Evolutionary conservation across 2,888 invertebrate species (phyloP), one percentile per base, ranked within the genome.

Genomic region (Crematogaster levior): DNA sequence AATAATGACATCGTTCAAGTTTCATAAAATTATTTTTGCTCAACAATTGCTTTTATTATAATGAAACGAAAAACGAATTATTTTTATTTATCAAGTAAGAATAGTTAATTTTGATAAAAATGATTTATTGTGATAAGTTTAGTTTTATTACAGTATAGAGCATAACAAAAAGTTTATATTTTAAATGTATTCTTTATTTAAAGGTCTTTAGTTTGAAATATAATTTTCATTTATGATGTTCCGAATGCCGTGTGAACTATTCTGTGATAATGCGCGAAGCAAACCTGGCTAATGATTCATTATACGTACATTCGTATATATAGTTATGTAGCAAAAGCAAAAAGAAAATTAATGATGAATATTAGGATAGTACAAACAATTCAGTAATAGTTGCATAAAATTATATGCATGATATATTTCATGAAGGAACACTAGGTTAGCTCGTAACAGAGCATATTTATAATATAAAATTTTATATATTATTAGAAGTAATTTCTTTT

Each of bases 241-340:
- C 12, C 24, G 51, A 79, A 10, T 58, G 43, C 56, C 60, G 60
- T 85, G 51, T 81, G 61, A 79, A 81, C 65, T 40, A 74, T 81
- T 81, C 86, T 89, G 89, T 89, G 85, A 89, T 89, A 88, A 60
- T 53, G 66, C 65, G 27, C 72, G 70, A 86, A 85, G 80, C 37
- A 70, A 81, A 84, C 58, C 18, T 65, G 15, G 72, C 56, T 63
- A 63, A 58, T 82, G 7, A 70, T 34, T 74, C 1, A 60, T 1
- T 34, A 21, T 34, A 34, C 34, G 5, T 56, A 56, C 18, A 56
- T 43, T 51, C 34, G 58, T 51, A 51, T 46, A 80, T 27, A 56
- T 56, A 61, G 12, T 21, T 21, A 40, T 37, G 21, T 61, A 40
- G 15, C 18, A 40, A n/a, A 27, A 40, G 21, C 12, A 40, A 37